phyloP scores from a whole-genome alignment of 2,888 invertebrate species.

The Harpagoxenus sublaevis region DNA sequence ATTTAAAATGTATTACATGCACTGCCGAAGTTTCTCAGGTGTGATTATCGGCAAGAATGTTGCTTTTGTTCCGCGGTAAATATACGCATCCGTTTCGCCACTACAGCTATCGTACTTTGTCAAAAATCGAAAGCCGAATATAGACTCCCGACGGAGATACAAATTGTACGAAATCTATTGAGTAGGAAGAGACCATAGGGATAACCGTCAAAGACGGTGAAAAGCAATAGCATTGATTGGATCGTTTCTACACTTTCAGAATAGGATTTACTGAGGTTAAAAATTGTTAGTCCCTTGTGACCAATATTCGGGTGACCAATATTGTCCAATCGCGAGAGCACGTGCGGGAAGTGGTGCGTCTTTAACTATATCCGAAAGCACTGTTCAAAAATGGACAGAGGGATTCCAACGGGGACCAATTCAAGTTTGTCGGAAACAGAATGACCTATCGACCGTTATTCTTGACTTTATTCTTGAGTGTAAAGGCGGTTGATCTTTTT shows the following conservation, averaged over 20 bases:
- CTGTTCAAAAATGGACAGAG: conserved; percentile 34
- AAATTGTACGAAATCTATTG: conserved; percentile 46
- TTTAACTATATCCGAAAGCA: conserved; percentile 58
- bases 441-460: not conserved
- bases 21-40: not conserved
- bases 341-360: conserved; percentile 59
- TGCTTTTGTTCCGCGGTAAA: not conserved
- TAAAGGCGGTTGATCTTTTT: not conserved
- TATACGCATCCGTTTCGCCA: not conserved
- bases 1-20: not conserved
- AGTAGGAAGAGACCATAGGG: conserved; percentile 32
- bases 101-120: not conserved
- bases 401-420: conserved; percentile 39
- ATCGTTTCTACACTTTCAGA: conserved; percentile 52
- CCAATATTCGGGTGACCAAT: conserved; percentile 52
- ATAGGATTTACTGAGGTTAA: conserved; percentile 56
- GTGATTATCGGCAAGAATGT: not conserved
- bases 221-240: conserved; percentile 57
- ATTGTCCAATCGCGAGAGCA: conserved; percentile 47
- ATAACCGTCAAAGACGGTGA: conserved; percentile 19
- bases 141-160: conserved; percentile 42
- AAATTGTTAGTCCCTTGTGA: conserved; percentile 61
- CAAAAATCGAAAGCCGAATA: conserved; percentile 38
- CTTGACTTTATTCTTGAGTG: not conserved
- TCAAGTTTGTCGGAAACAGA: conserved; percentile 44